Evolutionary conservation across 2,888 invertebrate genomes (phyloP).

Genomic region (Physocephala rufipes): DNA sequence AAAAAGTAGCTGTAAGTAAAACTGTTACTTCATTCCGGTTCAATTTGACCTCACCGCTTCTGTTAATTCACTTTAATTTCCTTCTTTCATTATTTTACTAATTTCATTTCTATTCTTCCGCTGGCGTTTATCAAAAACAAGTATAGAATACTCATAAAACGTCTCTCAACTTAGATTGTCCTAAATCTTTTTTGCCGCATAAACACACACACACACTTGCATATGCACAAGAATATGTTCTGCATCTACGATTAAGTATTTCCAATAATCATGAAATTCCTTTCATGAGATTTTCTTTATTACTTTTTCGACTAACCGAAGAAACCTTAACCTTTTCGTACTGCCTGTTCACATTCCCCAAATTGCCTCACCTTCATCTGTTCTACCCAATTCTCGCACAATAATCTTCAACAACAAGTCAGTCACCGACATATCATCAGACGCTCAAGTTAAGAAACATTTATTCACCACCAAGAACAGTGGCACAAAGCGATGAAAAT

Average conservation of each 20-base stretch:
- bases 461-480: too few relatives aligned
- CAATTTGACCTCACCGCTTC: too few relatives aligned
- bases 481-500: background rate
- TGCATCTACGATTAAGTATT: too few relatives aligned
- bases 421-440: background rate
- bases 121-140: too few relatives aligned
- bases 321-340: slow-evolving; percentile 18
- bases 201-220: background rate
- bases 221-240: background rate
- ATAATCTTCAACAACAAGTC: background rate
- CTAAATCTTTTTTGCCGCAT: background rate
- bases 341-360: background rate
- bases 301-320: background rate
- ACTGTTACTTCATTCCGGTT: too few relatives aligned
- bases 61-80: background rate
- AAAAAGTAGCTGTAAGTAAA: too few relatives aligned
- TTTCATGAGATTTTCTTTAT: background rate
- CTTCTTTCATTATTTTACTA: background rate
- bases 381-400: background rate
- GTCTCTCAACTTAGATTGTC: background rate
- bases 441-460: too few relatives aligned
- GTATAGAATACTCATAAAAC: background rate
- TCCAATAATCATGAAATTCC: too few relatives aligned
- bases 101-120: background rate
- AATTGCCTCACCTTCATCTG: background rate